Evolutionary conservation across 1,140 invertebrate genomes (phyloP), one percentile per base, ranked within the genome.

Genomic region (Drosophila murphyi): DNA sequence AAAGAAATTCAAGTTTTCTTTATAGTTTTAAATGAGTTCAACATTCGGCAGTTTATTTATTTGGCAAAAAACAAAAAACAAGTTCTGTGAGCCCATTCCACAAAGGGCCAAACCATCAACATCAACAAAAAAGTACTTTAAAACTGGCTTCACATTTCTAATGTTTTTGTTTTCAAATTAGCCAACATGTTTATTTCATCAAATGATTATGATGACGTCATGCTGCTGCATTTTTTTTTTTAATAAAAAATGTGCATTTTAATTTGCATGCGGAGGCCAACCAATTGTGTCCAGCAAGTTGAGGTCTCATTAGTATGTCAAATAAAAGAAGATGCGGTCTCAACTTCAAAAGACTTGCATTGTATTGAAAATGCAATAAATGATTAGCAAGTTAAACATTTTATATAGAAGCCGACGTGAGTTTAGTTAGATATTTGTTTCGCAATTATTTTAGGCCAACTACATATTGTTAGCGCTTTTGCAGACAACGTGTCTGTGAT

Each of bases 401-500:
- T 51, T 10, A 12, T 52, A 12, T 43, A 64, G 29, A 57, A 50
- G 34, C 20, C 43, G 34, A 32, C 20, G n/a, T 12, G 32, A 57
- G 28, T 45, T 43, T 57, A 12, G 20, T 29, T 29, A 39, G 10
- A 50, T 48, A 34, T 69, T 52, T 32, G 57, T 47, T 48, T 20
- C 20, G 20, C 56, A 41, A 29, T 47, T 35, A 35, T 3, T 37
- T 51, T 28, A 59, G 20, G 20, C 35, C 10, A 50, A 57, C 45
- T 32, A 12, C 12, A 35, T 39, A 29, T 56, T 37, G 54, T 55
- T 29, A 12, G 12, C 41, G 35, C 3, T 20, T 39, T 31, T 5
- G 34, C 12, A 29, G 20, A 29, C 45, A 62, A 50, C 39, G 51
- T 71, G 68, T 63, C 32, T 52, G 47, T n/a, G 67, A 20, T 69